Conservation (phyloP, 2,797 vertebrate species). For the Malacoraja senta region DNA sequence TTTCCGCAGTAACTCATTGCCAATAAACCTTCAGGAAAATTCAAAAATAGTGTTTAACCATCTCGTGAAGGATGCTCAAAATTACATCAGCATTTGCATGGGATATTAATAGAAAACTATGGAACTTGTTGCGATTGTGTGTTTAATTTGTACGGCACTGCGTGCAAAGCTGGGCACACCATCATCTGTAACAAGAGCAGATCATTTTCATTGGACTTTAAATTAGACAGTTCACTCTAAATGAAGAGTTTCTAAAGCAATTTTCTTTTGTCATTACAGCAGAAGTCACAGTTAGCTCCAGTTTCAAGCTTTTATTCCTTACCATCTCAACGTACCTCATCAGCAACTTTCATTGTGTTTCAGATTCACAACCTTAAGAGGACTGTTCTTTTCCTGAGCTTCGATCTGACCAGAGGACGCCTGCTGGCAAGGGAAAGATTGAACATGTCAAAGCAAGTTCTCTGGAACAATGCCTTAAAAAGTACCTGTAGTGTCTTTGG, state of each 20-base stretch:
- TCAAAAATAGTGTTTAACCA: background rate
- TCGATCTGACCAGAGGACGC: constrained; percentile 55
- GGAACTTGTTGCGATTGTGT: background rate
- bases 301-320: background rate
- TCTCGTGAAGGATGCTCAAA: background rate
- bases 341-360: constrained; percentile 40
- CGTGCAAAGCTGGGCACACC: background rate
- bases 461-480: constrained; percentile 78
- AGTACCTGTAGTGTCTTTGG: constrained; percentile 65
- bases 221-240: background rate
- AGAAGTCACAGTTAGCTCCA: background rate
- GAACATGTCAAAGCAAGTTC: constrained; percentile 50
- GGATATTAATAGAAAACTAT: background rate
- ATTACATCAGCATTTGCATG: background rate
- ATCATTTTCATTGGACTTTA: background rate
- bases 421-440: constrained; percentile 45
- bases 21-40: background rate
- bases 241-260: background rate
- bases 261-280: background rate
- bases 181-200: background rate
- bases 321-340: background rate
- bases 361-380: constrained; percentile 59
- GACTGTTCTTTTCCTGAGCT: constrained; percentile 61
- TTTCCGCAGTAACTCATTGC: background rate
- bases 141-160: background rate